Evolutionary conservation across 2,888 invertebrate species (phyloP), one percentile per base, ranked within the genome.

Genomic region (Resseliella maxima): DNA sequence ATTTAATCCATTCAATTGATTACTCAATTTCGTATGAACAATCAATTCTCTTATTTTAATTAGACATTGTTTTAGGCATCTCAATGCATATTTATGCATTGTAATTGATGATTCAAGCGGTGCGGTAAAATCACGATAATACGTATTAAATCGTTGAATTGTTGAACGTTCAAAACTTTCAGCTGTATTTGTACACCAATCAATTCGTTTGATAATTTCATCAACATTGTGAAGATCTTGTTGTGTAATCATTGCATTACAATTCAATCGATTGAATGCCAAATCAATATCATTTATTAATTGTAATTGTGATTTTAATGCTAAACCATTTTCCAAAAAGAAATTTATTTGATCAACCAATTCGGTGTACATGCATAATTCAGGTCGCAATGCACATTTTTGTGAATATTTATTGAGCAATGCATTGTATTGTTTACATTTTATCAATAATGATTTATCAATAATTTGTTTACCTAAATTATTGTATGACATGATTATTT

Each of bases 71-170:
- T 92, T 92, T 31, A 95, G 89, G 21, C 92, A 90, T 72, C 92
- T 93, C 35, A 94, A 91, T 1, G 95, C 95, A 88, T 93, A 94
- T 0, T 93, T 91, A 87, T 96, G 92, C 91, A 95, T 94, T 0
- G 94, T 92, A 10, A 96, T 89, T 0, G 95, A 94, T 86, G 93
- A 92, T 85, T 95, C 92, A 27, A 97, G 91, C 0, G 97, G 96
- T 87, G 94, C 92, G 0, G 95, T 93, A 86, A 98, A 92, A 90
- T 98, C 98, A 0, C 95, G 95, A 89, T 96, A 97, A n/a, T 94
- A 93, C 1, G 93, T 92, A 0, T 93, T 91, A 89, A 94, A 95
- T 0, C 90, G 90, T 2, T 89, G 90, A 36, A 94, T 92, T 0
- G 89, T 90, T 36, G 91, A 90, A 87, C 90, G 88, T 0, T 90